Evolutionary conservation across 2,888 invertebrate genomes (phyloP).

Genomic region (Stenolophus ochropezus): DNA sequence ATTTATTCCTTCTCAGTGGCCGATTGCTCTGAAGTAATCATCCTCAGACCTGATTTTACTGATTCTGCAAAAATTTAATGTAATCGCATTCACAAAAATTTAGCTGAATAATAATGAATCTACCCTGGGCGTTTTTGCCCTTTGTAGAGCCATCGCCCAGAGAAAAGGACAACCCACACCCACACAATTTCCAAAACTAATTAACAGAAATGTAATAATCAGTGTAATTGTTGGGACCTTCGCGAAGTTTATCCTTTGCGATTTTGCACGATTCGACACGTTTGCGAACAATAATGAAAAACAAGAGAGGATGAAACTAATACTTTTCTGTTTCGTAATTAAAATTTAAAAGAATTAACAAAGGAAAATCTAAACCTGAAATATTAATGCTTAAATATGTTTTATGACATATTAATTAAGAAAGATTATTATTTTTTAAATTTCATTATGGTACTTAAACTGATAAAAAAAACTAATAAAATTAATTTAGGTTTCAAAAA

Average conservation of each 20-base stretch:
- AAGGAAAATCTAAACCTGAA: too few species aligned
- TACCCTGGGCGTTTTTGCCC: not conserved
- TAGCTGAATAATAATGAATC: slow-evolving; percentile 23
- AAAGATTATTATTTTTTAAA: not conserved
- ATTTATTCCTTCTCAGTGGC: slow-evolving; percentile 14
- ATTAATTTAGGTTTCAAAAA: not conserved
- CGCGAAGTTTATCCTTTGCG: not conserved
- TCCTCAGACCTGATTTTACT: slow-evolving; percentile 7
- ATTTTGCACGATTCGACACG: not conserved
- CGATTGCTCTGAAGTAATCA: slow-evolving; percentile 18
- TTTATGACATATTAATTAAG: not conserved
- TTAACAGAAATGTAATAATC: slow-evolving; percentile 16
- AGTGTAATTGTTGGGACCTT: not conserved
- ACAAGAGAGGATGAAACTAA: not conserved
- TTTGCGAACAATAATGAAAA: not conserved
- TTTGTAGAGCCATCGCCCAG: not conserved
- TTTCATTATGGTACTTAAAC: not conserved
- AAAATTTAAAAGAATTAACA: not conserved
- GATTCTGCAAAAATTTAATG: slow-evolving; percentile 39
- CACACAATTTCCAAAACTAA: slow-evolving; percentile 20
- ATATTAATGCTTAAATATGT: too few species aligned
- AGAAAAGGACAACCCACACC: not conserved
- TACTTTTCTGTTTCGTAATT: not conserved
- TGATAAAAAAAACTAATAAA: not conserved
- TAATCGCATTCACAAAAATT: slow-evolving; percentile 30